Percentiles rank a stretch among this genome's conserved stretches.
phyloP scores from a whole-genome alignment of 2,113 vertebrate species.

The Dicerorhinus sumatrensis region DNA sequence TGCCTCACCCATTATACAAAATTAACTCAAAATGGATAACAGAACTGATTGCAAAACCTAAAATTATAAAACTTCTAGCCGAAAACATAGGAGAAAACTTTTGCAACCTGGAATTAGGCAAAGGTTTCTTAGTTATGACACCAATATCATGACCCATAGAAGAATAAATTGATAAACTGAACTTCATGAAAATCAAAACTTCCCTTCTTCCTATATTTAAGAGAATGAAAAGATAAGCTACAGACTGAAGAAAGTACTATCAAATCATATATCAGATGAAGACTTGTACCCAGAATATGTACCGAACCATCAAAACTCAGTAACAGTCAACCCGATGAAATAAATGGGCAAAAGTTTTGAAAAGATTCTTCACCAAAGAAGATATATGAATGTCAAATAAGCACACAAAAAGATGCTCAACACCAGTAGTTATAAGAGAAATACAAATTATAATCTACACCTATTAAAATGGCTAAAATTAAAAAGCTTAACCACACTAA shows the following conservation, averaged over 20 bases:
- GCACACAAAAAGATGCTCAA: background rate
- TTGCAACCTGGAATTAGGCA: background rate
- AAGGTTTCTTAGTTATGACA: background rate
- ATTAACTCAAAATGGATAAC: background rate
- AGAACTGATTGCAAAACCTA: background rate
- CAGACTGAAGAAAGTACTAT: background rate
- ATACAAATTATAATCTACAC: background rate
- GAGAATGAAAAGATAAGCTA: background rate
- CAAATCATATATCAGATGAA: background rate
- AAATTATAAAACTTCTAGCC: background rate
- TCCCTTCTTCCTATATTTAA: background rate
- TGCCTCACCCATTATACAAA: background rate
- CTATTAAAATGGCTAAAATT: background rate
- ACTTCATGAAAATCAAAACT: background rate
- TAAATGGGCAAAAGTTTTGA: background rate
- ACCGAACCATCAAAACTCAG: background rate
- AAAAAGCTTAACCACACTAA: background rate
- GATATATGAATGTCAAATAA: background rate
- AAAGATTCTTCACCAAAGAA: background rate
- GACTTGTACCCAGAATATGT: background rate
- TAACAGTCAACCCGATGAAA: background rate
- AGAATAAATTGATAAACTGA: background rate
- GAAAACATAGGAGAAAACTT: background rate
- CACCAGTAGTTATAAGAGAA: background rate
- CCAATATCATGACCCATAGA: background rate